These are phyloP conservation scores for Corythaixoides concolor DNA, from an alignment of 2,113 vertebrate genomes.

Conservation along the genomic window DNA sequence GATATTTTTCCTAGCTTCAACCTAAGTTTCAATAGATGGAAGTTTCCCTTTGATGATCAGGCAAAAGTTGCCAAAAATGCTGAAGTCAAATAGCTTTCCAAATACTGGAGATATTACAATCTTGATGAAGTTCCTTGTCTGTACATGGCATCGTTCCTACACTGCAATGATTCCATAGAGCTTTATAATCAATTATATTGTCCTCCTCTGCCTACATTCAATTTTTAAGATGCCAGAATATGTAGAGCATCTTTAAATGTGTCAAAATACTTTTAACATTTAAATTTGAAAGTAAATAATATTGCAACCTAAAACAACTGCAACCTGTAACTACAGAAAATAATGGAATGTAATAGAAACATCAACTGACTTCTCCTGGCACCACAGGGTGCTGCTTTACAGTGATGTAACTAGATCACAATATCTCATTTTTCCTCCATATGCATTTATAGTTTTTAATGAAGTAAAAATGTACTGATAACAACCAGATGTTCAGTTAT, in stretches of 20 bases:
- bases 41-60: neutral
- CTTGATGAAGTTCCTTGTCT: neutral
- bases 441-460: constrained; percentile 65
- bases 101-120: neutral
- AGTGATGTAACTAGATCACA: constrained; percentile 39
- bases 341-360: neutral
- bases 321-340: neutral
- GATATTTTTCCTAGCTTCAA: neutral
- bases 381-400: constrained; percentile 6
- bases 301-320: neutral
- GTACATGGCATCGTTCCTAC: fast-evolving
- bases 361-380: neutral
- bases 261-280: neutral
- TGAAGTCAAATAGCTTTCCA: neutral
- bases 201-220: neutral
- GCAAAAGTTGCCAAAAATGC: neutral
- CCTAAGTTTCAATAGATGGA: neutral
- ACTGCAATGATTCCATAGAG: neutral
- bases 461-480: constrained; percentile 71
- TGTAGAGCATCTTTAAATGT: neutral
- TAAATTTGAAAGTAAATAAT: neutral
- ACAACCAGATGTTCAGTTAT: constrained; percentile 71
- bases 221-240: neutral
- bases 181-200: neutral
- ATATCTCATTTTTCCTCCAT: constrained; percentile 51